These are phyloP conservation scores for Chiroxiphia lanceolata DNA, from an alignment of 2,797 vertebrate species.

Conservation along the genomic window DNA sequence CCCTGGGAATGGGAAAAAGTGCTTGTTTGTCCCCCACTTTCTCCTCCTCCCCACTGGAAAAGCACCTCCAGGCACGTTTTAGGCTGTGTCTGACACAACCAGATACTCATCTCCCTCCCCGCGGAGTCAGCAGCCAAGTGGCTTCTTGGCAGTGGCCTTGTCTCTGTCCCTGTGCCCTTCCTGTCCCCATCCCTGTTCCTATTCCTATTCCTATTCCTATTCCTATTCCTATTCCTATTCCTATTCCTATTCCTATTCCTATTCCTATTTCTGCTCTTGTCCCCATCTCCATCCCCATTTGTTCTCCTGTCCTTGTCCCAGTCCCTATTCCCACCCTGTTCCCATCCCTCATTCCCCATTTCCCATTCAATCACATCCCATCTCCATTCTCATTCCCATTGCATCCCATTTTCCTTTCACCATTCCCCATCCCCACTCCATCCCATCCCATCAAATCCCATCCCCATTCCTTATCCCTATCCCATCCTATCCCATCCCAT, in stretches of 20 bases:
- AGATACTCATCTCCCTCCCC: rapidly evolving
- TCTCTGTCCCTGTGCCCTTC: not conserved
- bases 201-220: not conserved
- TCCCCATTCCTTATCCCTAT: too few relatives aligned
- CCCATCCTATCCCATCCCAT: not conserved
- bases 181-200: not conserved
- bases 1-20: not conserved
- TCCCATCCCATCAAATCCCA: not conserved
- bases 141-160: not conserved
- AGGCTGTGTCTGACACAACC: not conserved
- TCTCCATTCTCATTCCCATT: not conserved
- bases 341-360: not conserved
- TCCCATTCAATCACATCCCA: too few relatives aligned
- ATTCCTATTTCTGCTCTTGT: not conserved
- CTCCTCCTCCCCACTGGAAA: not conserved
- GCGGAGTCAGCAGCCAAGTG: rapidly evolving
- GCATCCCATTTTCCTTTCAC: not conserved
- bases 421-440: not conserved
- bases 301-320: too few relatives aligned
- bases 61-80: rapidly evolving
- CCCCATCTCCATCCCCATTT: not conserved
- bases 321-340: too few relatives aligned
- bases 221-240: not conserved
- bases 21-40: not conserved
- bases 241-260: too few relatives aligned